A percentile compares a stretch with the other conserved stretches of the same genome.
Evolutionary conservation across 2,113 vertebrate genomes (phyloP).

Genomic region (Struthidea cinerea): DNA sequence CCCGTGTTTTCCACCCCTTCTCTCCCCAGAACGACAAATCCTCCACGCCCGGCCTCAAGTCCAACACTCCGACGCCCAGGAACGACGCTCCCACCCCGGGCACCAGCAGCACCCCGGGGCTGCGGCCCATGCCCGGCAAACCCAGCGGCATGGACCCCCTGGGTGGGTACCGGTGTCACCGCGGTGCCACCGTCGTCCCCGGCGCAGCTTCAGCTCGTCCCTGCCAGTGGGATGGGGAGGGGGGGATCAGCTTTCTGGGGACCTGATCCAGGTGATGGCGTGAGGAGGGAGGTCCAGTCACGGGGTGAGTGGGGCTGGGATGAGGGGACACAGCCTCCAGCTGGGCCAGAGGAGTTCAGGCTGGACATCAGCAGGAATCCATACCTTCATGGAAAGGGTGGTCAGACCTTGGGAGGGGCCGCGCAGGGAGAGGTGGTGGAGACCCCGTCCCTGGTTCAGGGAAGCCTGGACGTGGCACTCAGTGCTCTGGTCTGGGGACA

Average conservation of each 20-base stretch:
- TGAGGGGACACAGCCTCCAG: not conserved
- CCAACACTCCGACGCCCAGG: slow-evolving; percentile 91
- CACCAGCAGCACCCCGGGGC: slow-evolving; percentile 92
- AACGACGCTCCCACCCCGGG: slow-evolving; percentile 93
- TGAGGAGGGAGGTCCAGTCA: not conserved
- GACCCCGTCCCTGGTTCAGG: not conserved
- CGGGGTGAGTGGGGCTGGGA: fast-evolving
- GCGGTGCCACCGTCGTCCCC: fast-evolving
- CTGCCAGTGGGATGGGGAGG: fast-evolving
- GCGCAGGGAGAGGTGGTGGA: not conserved
- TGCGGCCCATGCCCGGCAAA: slow-evolving; percentile 89
- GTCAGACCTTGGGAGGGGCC: no score
- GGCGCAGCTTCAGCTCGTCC: fast-evolving
- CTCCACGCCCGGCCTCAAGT: slow-evolving; percentile 93
- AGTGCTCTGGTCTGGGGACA: not conserved
- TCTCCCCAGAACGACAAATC: slow-evolving; percentile 91
- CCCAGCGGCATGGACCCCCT: slow-evolving; percentile 88
- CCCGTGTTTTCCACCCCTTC: not conserved
- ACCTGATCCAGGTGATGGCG: no score
- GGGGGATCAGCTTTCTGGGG: not conserved
- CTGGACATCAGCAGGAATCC: not conserved
- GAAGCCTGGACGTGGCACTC: not conserved
- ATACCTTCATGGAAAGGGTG: fast-evolving
- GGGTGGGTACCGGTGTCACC: slow-evolving; percentile 30
- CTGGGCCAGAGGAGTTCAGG: not conserved